phyloP scores from a whole-genome alignment of 2,113 vertebrate genomes.

The Oncorhynchus nerka region DNA sequence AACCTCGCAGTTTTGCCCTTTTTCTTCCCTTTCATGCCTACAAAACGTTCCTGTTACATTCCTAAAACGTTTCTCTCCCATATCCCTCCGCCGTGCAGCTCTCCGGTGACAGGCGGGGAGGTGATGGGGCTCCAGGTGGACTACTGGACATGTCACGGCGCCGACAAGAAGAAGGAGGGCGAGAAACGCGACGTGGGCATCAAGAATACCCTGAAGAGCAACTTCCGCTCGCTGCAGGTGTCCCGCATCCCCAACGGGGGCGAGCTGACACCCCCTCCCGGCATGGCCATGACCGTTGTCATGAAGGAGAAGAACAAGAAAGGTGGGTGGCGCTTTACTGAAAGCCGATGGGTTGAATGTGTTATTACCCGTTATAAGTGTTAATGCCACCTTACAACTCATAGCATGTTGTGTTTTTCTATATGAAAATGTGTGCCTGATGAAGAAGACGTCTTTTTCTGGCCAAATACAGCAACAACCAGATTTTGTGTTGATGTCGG shows the following conservation, averaged over 20 bases:
- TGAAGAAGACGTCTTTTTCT: no score
- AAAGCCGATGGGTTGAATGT: background rate
- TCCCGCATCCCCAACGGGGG: conserved; percentile 83
- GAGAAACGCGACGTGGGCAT: conserved; percentile 80
- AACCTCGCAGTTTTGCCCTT: no score
- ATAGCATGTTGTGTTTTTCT: no score
- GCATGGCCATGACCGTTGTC: conserved; percentile 94
- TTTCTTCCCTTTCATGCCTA: no score
- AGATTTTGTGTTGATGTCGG: no score
- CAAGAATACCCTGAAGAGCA: conserved; percentile 91
- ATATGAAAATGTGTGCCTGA: no score
- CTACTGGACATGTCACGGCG: conserved; percentile 86
- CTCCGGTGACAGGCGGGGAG: conserved; percentile 79
- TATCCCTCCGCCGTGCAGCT: conserved; percentile 48
- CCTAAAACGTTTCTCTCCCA: background rate
- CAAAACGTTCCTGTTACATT: background rate
- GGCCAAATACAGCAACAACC: no score
- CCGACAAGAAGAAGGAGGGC: conserved; percentile 80
- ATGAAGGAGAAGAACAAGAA: conserved; percentile 93
- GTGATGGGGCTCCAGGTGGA: conserved; percentile 95
- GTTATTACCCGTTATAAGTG: no score
- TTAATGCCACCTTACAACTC: no score
- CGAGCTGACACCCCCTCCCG: conserved; percentile 80
- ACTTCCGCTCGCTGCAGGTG: conserved; percentile 91
- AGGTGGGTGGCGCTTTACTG: conserved; percentile 53